These are phyloP conservation scores for Ashinkailepas kermadecensis DNA, from an alignment of 2,888 invertebrate genomes.

Conservation along the genomic window DNA sequence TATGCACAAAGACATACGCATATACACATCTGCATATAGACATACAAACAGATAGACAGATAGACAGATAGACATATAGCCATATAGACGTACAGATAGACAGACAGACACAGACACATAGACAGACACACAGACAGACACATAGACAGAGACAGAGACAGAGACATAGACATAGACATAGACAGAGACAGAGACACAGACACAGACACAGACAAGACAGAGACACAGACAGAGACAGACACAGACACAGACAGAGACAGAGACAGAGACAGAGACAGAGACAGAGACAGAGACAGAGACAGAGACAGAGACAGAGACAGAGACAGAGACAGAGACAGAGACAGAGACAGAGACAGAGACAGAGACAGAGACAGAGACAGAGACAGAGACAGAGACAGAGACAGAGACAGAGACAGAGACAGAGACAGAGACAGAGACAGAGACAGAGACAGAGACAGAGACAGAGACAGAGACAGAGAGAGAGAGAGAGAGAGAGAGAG, in stretches of 20 bases:
- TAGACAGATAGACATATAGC: constrained; percentile 12
- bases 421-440: constrained; percentile 12
- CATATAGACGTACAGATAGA: not conserved
- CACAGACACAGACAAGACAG: not conserved
- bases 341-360: constrained; percentile 12
- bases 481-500: constrained; percentile 1
- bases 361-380: constrained; percentile 22
- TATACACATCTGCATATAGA: constrained; percentile 17
- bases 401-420: constrained; percentile 17
- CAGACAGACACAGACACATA: no score
- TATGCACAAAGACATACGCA: not conserved
- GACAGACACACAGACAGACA: no score
- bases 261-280: not conserved
- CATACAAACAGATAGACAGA: not conserved
- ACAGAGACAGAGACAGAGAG: constrained; percentile 21
- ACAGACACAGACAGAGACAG: constrained; percentile 23
- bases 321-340: constrained; percentile 19
- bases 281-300: no score
- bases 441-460: constrained; percentile 1
- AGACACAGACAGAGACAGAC: not conserved
- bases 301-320: no score
- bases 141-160: not conserved
- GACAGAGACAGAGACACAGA: constrained; percentile 23
- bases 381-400: constrained; percentile 25
- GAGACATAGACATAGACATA: constrained; percentile 7